These are phyloP conservation scores for Drosophila macrothrix DNA, from an alignment of 2,888 invertebrate genomes.

Conservation along the genomic window DNA sequence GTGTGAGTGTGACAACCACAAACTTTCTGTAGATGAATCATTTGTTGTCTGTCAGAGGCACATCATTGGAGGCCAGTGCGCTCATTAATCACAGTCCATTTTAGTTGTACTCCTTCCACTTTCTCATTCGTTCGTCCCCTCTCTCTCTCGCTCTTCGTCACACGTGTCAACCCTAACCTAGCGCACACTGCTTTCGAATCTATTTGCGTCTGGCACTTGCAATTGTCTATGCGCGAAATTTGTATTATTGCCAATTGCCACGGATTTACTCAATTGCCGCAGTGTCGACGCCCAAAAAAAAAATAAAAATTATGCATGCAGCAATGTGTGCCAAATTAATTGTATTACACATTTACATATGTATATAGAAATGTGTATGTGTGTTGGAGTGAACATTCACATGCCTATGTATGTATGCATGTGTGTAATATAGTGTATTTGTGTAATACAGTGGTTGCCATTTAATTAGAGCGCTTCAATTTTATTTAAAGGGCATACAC, in stretches of 20 bases:
- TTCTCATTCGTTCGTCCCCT: slow-evolving; percentile 5
- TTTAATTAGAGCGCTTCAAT: not conserved
- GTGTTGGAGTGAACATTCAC: not conserved
- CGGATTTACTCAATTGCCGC: slow-evolving; percentile 80
- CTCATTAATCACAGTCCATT: slow-evolving; percentile 56
- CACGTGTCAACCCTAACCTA: slow-evolving; percentile 62
- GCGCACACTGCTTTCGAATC: slow-evolving; percentile 45
- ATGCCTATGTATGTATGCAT: not conserved
- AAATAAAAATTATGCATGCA: slow-evolving; percentile 21
- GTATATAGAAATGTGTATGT: not conserved
- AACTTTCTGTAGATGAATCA: slow-evolving; percentile 60
- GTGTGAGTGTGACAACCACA: slow-evolving; percentile 20
- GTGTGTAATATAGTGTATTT: not conserved
- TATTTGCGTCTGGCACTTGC: slow-evolving; percentile 56
- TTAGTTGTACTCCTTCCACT: slow-evolving; percentile 23
- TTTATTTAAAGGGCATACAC: not conserved
- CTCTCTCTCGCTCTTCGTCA: slow-evolving; percentile 1
- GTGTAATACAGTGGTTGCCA: not conserved
- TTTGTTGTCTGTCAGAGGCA: slow-evolving; percentile 68
- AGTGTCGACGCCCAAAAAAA: slow-evolving; percentile 51
- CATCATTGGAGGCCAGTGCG: slow-evolving; percentile 68
- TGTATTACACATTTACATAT: slow-evolving; percentile 39
- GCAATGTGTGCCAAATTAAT: slow-evolving; percentile 78
- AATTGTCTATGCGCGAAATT: slow-evolving; percentile 75
- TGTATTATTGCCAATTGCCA: slow-evolving; percentile 81